phyloP scores from a whole-genome alignment of 1,140 invertebrate genomes.

The Hesperophylax magnus region DNA sequence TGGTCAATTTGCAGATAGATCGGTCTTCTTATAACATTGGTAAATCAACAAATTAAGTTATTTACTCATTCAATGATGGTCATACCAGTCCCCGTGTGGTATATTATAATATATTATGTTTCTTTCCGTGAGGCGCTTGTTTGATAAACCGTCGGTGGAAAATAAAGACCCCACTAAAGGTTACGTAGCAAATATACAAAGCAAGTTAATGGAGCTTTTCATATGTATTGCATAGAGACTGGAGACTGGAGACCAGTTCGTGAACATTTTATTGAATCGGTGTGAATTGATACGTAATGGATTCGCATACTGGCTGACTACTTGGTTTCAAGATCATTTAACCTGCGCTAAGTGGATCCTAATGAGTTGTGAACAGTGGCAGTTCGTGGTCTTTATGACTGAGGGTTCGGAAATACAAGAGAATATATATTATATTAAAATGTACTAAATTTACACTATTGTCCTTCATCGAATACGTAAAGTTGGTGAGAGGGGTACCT shows the following conservation, averaged over 20 bases:
- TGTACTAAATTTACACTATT: too few relatives aligned
- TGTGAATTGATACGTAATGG: conserved; percentile 15
- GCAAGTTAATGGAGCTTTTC: not conserved
- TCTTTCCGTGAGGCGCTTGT: not conserved
- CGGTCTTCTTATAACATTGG: conserved; percentile 16
- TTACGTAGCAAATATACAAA: not conserved
- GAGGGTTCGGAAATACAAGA: too few relatives aligned
- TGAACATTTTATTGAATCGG: conserved; percentile 10
- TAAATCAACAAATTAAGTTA: conserved; percentile 12
- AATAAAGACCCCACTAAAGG: not conserved
- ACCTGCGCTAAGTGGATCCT: conserved; percentile 10
- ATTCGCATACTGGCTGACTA: not conserved
- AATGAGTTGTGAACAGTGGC: conserved; percentile 1
- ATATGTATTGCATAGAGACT: not conserved
- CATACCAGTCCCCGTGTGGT: not conserved
- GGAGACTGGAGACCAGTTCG: not conserved
- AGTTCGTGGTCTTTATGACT: too few relatives aligned
- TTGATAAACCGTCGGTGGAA: not conserved
- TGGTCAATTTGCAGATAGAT: not conserved
- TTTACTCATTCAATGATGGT: not conserved
- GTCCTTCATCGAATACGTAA: too few relatives aligned
- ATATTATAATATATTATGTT: not conserved
- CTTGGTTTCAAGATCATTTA: not conserved
- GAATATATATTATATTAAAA: too few relatives aligned
- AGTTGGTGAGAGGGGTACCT: too few relatives aligned